Evolutionary conservation across 2,113 vertebrate genomes (phyloP), one percentile per base, ranked within the genome.

Genomic region (Emydocephalus ijimae): DNA sequence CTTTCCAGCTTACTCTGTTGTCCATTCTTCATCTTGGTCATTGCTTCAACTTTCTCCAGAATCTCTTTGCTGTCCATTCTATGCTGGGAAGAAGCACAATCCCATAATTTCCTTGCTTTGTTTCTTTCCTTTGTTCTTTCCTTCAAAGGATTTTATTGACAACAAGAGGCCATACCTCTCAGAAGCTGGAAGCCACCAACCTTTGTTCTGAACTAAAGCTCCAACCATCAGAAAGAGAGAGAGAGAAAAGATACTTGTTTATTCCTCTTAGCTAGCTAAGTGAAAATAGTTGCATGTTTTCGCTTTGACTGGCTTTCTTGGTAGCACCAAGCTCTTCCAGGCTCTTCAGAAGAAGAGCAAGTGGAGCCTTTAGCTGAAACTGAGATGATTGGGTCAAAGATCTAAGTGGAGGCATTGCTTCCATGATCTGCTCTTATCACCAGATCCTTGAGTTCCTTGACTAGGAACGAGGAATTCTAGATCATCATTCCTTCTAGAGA

Each of bases 1-100:
- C n/a, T 85, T 43, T 39, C 29, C n/a, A 24, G 10, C 26, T 85
- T 85, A 24, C 69, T 54, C 18, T 11, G 61, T 52, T 50, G 3
- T 69, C 64, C 14, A 1, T n/a, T 50, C 69, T 74, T 50, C 18
- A 48, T 45, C 59, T 57, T 12, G 59, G 26, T 34, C 21, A 3
- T 23, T 11, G 34, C 21, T n/a, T 50, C 34, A 9, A 18, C 69
- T 39, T 24, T 1, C 1, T 39, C 34, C 39, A 24, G 34, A 1
- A 26, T 3, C 1, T 57, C 87, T 55, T 26, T 43, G 12, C 24
- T 39, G 4, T 6, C 0, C 61, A 11, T 11, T 52, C 21, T 52
- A 1, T 12, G 11, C 64, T 1, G 54, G 48, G 56, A 0, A 0
- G 3, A 0, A 64, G 0, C 39, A 14, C 56, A 12, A 50, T 48